These are phyloP conservation scores for Phymanthus crucifer DNA, from an alignment of 92 coral and sea anemone genomes.

Conservation along the genomic window DNA sequence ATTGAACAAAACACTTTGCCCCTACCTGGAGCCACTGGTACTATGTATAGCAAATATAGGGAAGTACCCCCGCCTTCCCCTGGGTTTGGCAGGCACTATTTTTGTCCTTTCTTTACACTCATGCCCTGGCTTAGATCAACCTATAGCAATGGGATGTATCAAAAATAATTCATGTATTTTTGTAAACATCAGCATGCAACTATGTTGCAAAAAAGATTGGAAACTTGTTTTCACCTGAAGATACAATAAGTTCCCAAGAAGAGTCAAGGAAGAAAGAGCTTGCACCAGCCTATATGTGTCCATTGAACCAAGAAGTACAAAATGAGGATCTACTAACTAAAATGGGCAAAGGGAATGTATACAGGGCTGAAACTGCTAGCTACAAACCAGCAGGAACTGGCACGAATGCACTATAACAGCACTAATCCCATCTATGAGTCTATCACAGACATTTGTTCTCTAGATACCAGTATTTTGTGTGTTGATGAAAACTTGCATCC, in stretches of 20 bases:
- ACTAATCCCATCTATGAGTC: no score
- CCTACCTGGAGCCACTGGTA: no score
- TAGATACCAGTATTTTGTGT: neutral
- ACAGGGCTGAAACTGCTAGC: neutral
- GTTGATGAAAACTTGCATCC: constrained; percentile 25
- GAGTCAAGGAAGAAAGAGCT: constrained; percentile 7
- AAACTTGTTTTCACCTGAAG: constrained; percentile 41
- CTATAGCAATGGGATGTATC: no score
- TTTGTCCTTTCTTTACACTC: no score
- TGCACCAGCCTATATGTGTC: constrained; percentile 25
- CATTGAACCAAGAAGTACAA: constrained; percentile 14
- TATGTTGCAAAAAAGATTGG: constrained; percentile 70
- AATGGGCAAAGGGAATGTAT: neutral
- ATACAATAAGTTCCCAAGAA: constrained; percentile 11
- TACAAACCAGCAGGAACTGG: neutral
- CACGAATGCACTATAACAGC: neutral
- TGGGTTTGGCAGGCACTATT: no score
- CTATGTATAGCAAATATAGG: no score
- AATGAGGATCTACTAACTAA: neutral
- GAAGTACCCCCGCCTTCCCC: no score
- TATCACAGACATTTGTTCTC: neutral
- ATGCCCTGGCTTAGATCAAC: no score
- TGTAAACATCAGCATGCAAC: constrained; percentile 51
- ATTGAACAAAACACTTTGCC: no score
- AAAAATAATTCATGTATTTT: neutral